A percentile compares a stretch with the other conserved stretches of the same genome.
Conservation (phyloP, 1,140 invertebrate genomes). For the Rhysida immarginata region DNA sequence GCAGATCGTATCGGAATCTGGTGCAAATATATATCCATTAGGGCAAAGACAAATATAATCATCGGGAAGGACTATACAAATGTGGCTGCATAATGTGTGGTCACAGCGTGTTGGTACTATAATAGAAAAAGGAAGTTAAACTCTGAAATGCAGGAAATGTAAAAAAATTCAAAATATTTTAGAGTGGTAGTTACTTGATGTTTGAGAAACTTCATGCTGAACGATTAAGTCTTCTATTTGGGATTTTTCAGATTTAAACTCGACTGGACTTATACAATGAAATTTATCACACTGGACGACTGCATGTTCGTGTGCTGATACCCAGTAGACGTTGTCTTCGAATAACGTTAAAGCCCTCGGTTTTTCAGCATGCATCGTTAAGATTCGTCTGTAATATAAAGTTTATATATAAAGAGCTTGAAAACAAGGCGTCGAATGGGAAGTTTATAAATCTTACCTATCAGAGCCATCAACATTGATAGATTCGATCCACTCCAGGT, state of each 20-base stretch:
- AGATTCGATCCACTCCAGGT: constrained; percentile 73
- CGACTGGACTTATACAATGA: not conserved
- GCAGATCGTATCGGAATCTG: not conserved
- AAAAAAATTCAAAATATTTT: not conserved
- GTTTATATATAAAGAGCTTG: not conserved
- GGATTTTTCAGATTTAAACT: not conserved
- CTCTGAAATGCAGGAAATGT: not conserved
- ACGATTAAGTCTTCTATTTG: not conserved
- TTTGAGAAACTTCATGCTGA: not conserved
- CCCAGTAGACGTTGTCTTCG: constrained; percentile 81
- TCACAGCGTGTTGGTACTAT: not conserved
- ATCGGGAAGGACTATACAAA: not conserved
- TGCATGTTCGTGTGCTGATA: constrained; percentile 64
- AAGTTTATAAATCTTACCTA: constrained; percentile 25
- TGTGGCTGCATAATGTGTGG: constrained; percentile 3
- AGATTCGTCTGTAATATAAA: constrained; percentile 18
- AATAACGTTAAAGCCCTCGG: constrained; percentile 80
- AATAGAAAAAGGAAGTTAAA: not conserved
- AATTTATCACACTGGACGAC: not conserved
- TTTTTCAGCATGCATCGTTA: constrained; percentile 37
- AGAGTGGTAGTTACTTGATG: not conserved
- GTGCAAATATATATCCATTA: not conserved
- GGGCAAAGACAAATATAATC: not conserved
- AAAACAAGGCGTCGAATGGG: not conserved
- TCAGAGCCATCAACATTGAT: constrained; percentile 63